A percentile compares a stretch with the other conserved stretches of the same genome.
These are phyloP conservation scores for Drosophila varians DNA, from an alignment of 1,140 invertebrate species.

Conservation along the genomic window DNA sequence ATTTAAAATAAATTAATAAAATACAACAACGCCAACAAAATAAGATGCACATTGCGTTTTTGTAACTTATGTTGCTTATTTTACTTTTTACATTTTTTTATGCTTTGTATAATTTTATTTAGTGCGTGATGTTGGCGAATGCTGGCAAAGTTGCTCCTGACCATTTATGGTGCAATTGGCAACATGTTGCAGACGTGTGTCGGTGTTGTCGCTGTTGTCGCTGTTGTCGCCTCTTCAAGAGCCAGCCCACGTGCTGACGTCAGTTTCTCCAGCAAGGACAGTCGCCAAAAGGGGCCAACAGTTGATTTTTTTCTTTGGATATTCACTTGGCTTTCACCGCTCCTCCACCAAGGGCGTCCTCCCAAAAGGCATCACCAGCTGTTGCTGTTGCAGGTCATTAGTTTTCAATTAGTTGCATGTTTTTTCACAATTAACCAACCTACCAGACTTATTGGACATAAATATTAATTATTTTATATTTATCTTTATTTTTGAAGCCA, in stretches of 20 bases:
- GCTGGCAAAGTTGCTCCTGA: constrained; percentile 23
- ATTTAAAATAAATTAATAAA: constrained; percentile 81
- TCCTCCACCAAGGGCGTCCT: constrained; percentile 36
- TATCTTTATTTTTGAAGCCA: not conserved
- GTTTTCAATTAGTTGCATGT: constrained; percentile 13
- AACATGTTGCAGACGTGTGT: constrained; percentile 39
- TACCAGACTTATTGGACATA: too few relatives aligned
- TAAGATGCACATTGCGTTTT: constrained; percentile 20
- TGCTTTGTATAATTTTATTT: not conserved
- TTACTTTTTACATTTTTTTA: too few relatives aligned
- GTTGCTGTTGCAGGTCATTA: constrained; percentile 27
- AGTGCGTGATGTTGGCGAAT: constrained; percentile 36
- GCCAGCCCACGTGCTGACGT: constrained; percentile 45
- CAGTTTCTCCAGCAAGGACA: constrained; percentile 53
- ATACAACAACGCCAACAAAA: constrained; percentile 30
- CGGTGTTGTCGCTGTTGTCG: not conserved
- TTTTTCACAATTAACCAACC: not conserved
- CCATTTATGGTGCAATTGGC: constrained; percentile 37
- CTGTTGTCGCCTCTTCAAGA: constrained; percentile 26
- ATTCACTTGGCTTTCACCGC: constrained; percentile 37
- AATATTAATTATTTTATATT: not conserved
- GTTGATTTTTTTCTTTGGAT: too few relatives aligned
- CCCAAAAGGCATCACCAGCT: constrained; percentile 24
- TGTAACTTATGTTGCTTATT: not conserved
- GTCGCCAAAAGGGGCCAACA: constrained; percentile 39